Percentiles rank a stretch among this genome's conserved stretches.
These are phyloP conservation scores for Formica selysi DNA, from an alignment of 1,140 invertebrate genomes.

Conservation along the genomic window DNA sequence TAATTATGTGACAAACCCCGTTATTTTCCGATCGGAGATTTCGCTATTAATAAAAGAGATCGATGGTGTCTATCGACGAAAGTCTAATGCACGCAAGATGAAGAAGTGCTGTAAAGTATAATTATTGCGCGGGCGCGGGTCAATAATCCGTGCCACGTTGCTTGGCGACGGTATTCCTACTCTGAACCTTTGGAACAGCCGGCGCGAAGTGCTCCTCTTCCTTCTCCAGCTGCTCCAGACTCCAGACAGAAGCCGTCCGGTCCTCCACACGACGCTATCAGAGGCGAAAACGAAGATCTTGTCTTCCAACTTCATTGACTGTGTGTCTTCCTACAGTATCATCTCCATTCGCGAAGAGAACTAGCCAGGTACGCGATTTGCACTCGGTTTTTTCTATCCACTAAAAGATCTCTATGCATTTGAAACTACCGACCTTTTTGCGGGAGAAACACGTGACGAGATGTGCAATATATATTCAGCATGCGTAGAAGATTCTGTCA, in stretches of 20 bases:
- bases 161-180: constrained; percentile 76
- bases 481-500: background rate
- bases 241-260: constrained; percentile 67
- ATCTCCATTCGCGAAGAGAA: background rate
- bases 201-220: constrained; percentile 65
- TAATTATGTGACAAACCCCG: background rate
- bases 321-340: background rate
- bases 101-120: constrained; percentile 77
- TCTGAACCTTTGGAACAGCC: constrained; percentile 62
- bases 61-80: constrained; percentile 42
- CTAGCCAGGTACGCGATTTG: constrained; percentile 19
- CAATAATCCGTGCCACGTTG: constrained; percentile 83
- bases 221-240: constrained; percentile 64
- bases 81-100: constrained; percentile 1
- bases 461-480: constrained; percentile 1
- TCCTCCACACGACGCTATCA: constrained; percentile 55
- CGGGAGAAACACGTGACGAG: constrained; percentile 16
- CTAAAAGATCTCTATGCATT: constrained; percentile 15
- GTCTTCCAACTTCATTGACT: background rate
- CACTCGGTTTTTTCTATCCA: background rate
- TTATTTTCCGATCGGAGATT: background rate
- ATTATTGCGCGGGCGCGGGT: constrained; percentile 84
- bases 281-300: constrained; percentile 46
- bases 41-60: background rate
- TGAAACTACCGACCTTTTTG: background rate